phyloP scores from a whole-genome alignment of 2,113 vertebrate species.

The Anser brachyrhynchus region DNA sequence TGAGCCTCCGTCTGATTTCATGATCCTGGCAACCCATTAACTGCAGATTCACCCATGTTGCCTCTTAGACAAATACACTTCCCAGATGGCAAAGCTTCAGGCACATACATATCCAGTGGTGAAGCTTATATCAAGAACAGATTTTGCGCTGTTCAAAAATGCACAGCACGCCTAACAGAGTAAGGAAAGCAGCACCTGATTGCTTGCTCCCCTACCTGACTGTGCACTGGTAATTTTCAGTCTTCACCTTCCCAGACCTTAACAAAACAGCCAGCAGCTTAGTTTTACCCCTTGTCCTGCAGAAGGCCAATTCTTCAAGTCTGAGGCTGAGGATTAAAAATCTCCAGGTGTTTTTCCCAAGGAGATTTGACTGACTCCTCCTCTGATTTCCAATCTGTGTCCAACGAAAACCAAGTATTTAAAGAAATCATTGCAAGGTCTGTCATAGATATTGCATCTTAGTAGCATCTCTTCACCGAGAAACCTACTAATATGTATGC shows the following conservation, averaged over 20 bases:
- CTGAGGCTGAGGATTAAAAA: neutral
- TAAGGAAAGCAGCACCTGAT: neutral
- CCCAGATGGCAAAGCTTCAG: neutral
- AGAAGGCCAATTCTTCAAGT: neutral
- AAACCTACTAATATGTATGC: neutral
- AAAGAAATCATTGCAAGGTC: neutral
- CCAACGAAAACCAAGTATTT: neutral
- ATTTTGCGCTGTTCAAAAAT: neutral
- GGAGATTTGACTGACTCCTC: neutral
- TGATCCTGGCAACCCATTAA: neutral
- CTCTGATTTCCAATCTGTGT: neutral
- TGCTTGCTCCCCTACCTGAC: neutral
- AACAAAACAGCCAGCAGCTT: neutral
- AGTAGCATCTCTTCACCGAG: neutral
- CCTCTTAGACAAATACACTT: neutral
- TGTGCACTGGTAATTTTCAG: neutral
- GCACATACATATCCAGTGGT: neutral
- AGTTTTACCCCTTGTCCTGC: neutral
- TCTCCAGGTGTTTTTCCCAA: neutral
- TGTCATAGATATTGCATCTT: neutral
- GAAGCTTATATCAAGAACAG: neutral
- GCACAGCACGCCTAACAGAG: neutral
- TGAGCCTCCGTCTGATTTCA: neutral
- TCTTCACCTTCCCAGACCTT: neutral
- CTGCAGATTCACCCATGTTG: neutral